phyloP scores from a whole-genome alignment of 2,113 vertebrate genomes.

The Myotis davidii region DNA sequence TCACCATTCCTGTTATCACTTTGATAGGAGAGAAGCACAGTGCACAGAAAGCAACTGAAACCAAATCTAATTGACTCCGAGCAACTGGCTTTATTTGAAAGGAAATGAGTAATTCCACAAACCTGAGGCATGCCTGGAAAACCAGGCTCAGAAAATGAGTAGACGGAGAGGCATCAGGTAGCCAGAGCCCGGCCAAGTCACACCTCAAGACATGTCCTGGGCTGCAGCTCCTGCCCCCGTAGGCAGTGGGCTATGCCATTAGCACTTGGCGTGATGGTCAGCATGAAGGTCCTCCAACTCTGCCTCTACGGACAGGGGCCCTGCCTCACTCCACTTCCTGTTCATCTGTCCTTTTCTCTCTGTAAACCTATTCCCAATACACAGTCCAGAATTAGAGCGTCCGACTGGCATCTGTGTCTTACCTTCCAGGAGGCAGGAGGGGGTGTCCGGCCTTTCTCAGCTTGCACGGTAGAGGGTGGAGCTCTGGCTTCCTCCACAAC shows the following conservation, averaged over 20 bases:
- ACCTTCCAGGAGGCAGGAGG: background rate
- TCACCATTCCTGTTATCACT: no score
- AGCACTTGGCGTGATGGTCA: no score
- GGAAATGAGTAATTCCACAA: background rate
- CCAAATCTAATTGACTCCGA: background rate
- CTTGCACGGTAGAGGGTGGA: background rate
- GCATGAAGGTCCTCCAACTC: no score
- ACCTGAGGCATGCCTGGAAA: background rate
- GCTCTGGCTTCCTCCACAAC: background rate
- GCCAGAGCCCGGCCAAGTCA: fast-evolving
- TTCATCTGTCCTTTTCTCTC: background rate
- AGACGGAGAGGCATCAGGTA: background rate
- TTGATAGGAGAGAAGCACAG: background rate
- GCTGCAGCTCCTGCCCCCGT: background rate
- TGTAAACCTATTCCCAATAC: background rate
- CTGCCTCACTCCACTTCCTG: background rate
- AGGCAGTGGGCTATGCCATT: background rate
- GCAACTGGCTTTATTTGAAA: background rate
- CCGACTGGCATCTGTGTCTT: background rate
- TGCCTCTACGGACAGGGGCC: fast-evolving
- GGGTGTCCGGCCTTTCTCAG: background rate
- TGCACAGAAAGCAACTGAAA: background rate
- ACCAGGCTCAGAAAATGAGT: background rate
- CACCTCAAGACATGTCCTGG: fast-evolving
- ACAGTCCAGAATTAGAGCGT: background rate